Evolutionary conservation across 1,140 invertebrate genomes (phyloP).

Genomic region (Parapsyche elsis): DNA sequence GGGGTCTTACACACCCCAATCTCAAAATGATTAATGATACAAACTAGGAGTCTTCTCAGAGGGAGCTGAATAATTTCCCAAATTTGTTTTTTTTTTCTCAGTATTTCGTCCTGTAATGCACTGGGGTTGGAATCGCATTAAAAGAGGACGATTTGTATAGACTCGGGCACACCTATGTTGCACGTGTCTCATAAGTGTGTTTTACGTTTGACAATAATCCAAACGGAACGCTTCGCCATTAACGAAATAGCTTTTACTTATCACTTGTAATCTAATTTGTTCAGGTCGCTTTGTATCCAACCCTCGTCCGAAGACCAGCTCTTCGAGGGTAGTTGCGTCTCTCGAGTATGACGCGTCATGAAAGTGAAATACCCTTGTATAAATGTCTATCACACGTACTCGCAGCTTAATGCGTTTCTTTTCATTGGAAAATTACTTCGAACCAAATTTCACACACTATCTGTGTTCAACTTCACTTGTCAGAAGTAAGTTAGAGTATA

Average conservation of each 20-base stretch:
- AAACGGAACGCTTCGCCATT: conserved; percentile 32
- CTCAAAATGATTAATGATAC: conserved; percentile 5
- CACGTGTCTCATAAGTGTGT: conserved; percentile 6
- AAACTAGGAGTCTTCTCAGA: neutral
- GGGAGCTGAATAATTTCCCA: neutral
- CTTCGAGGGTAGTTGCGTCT: neutral
- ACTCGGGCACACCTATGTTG: neutral
- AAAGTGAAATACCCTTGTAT: no score
- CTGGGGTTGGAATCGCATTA: neutral
- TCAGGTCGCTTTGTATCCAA: conserved; percentile 34
- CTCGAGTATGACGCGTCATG: conserved; percentile 4
- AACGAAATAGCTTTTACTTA: conserved; percentile 43
- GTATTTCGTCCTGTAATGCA: neutral
- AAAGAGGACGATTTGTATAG: neutral
- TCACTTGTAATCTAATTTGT: conserved; percentile 44
- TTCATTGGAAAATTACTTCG: no score
- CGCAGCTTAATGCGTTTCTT: no score
- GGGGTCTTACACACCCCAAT: neutral
- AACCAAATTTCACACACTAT: no score
- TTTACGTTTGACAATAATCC: conserved; percentile 37
- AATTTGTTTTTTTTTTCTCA: neutral
- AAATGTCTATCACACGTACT: no score
- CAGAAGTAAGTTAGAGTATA: no score
- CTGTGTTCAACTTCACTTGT: no score
- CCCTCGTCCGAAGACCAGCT: conserved; percentile 14